Percentiles rank a stretch among this genome's conserved stretches.
phyloP scores from a whole-genome alignment of 2,888 invertebrate genomes.

The Electrophaes corylata region DNA sequence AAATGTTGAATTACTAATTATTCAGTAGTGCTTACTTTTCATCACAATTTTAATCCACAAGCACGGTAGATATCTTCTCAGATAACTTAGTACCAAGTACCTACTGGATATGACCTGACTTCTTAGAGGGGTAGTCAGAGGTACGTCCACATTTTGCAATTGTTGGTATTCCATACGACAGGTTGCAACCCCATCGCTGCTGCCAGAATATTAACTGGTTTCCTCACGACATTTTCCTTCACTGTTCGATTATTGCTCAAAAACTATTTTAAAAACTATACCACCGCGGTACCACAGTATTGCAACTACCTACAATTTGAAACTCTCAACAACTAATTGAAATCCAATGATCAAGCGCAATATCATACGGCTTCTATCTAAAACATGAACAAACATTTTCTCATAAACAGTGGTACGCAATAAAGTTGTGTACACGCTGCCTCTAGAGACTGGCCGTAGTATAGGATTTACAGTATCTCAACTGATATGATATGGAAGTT shows the following conservation, averaged over 20 bases:
- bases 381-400: conserved; percentile 27
- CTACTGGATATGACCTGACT: too few species aligned
- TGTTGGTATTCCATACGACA: too few species aligned
- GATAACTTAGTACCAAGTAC: too few species aligned
- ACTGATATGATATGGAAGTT: neutral
- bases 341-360: conserved; percentile 14
- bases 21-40: neutral
- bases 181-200: too few species aligned
- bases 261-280: too few species aligned
- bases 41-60: too few species aligned
- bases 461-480: conserved; percentile 1
- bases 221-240: too few species aligned
- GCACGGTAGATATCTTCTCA: too few species aligned
- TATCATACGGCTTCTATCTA: conserved; percentile 10
- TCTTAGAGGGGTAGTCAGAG: too few species aligned
- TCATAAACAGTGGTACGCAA: conserved; percentile 27
- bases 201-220: too few species aligned
- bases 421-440: conserved; percentile 23
- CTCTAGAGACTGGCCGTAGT: conserved; percentile 13
- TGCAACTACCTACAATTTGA: neutral
- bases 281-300: neutral
- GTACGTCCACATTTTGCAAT: too few species aligned
- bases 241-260: too few species aligned
- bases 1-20: neutral
- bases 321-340: conserved; percentile 4